These are phyloP conservation scores for Tubulanus polymorphus DNA, from an alignment of 2,888 invertebrate species.

Conservation along the genomic window DNA sequence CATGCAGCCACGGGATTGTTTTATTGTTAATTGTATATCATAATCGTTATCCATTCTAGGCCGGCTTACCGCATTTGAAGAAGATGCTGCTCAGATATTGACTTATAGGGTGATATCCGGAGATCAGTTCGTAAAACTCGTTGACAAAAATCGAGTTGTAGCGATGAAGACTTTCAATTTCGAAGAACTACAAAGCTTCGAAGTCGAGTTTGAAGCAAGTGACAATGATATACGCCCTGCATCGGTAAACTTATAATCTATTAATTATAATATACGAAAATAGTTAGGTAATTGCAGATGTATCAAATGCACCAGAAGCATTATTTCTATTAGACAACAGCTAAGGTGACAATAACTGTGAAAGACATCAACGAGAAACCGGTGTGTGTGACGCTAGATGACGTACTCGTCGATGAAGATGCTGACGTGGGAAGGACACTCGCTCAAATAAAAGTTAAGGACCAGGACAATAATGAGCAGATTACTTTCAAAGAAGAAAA, in stretches of 20 bases:
- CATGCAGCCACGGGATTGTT: no score
- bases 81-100: constrained; percentile 21
- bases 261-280: no score
- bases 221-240: no score
- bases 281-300: no score
- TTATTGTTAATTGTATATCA: no score
- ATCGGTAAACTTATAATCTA: no score
- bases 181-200: constrained; percentile 13
- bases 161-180: constrained; percentile 14
- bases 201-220: constrained; percentile 24
- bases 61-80: neutral
- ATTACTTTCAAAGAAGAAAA: constrained; percentile 16
- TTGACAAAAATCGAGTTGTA: constrained; percentile 8
- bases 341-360: constrained; percentile 18
- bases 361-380: constrained; percentile 27
- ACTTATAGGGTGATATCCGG: constrained; percentile 14
- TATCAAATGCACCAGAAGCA: no score
- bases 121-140: constrained; percentile 10
- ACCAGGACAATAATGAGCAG: constrained; percentile 23
- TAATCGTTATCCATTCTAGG: neutral
- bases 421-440: constrained; percentile 10
- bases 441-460: constrained; percentile 17
- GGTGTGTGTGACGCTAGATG: constrained; percentile 9
- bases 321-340: constrained; percentile 17
- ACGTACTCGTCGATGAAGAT: constrained; percentile 20